Evolutionary conservation across 1,140 invertebrate genomes (phyloP).

Genomic region (Zaprionus taronus): DNA sequence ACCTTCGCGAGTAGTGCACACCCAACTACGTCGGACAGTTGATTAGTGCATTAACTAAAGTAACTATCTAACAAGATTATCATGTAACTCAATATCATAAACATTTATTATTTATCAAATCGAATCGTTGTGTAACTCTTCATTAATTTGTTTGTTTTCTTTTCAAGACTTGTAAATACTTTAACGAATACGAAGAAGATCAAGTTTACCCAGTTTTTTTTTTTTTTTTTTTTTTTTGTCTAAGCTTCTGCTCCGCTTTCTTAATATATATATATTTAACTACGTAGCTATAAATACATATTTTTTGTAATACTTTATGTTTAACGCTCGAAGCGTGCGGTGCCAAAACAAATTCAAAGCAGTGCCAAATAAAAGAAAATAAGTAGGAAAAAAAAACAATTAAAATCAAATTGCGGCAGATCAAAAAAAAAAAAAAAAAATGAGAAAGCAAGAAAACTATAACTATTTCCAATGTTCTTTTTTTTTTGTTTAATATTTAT

Average conservation of each 20-base stretch:
- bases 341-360: constrained; percentile 78
- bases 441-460: background rate
- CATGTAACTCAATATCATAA: constrained; percentile 35
- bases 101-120: constrained; percentile 18
- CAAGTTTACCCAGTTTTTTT: constrained; percentile 25
- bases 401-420: background rate
- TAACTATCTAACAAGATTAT: background rate
- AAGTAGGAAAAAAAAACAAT: constrained; percentile 32
- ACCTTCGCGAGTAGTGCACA: background rate
- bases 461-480: constrained; percentile 28
- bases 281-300: constrained; percentile 48
- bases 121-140: constrained; percentile 12
- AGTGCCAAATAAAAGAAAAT: constrained; percentile 69
- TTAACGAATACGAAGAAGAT: constrained; percentile 20
- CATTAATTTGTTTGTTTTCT: constrained; percentile 25
- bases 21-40: constrained; percentile 2
- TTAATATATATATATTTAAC: constrained; percentile 31
- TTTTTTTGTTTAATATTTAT: constrained; percentile 11
- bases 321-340: constrained; percentile 75
- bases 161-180: constrained; percentile 64
- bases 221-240: constrained; percentile 35
- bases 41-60: background rate
- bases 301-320: constrained; percentile 50
- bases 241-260: constrained; percentile 34
- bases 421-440: background rate